Conservation (phyloP, 2,113 vertebrate genomes). For the Recurvirostra avosetta region DNA sequence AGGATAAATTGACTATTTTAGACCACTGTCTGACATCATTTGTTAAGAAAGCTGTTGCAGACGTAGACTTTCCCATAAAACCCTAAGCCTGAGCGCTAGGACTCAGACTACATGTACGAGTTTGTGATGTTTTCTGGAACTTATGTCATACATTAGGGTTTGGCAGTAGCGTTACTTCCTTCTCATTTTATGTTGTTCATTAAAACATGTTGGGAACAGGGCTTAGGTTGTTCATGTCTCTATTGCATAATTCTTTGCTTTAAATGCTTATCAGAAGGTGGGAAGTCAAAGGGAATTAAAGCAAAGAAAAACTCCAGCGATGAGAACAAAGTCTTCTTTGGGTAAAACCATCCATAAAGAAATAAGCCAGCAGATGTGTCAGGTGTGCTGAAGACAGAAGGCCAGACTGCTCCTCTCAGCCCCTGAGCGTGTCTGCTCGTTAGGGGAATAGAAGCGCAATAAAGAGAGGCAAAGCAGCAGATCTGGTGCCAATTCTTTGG, state of each 20-base stretch:
- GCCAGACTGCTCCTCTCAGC: background rate
- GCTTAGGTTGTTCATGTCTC: conserved; percentile 7
- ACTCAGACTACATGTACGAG: background rate
- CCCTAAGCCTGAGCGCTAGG: background rate
- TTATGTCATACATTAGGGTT: conserved; percentile 39
- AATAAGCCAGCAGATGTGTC: background rate
- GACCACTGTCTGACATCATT: background rate
- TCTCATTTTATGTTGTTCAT: conserved; percentile 67
- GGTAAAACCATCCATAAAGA: background rate
- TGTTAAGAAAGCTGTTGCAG: background rate
- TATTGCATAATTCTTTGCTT: background rate
- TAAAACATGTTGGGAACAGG: conserved; percentile 55
- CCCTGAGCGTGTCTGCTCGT: background rate
- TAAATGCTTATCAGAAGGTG: conserved; percentile 45
- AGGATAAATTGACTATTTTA: background rate
- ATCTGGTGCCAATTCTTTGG: conserved; percentile 3
- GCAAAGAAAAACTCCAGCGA: background rate
- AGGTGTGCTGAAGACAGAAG: background rate
- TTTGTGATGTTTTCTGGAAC: background rate
- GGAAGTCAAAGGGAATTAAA: background rate
- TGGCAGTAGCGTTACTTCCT: conserved; percentile 42
- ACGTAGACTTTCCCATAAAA: background rate
- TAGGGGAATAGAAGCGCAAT: background rate
- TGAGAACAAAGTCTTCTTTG: background rate
- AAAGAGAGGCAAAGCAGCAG: background rate